phyloP scores from a whole-genome alignment of 2,797 vertebrate genomes.

The Alcedo atthis region DNA sequence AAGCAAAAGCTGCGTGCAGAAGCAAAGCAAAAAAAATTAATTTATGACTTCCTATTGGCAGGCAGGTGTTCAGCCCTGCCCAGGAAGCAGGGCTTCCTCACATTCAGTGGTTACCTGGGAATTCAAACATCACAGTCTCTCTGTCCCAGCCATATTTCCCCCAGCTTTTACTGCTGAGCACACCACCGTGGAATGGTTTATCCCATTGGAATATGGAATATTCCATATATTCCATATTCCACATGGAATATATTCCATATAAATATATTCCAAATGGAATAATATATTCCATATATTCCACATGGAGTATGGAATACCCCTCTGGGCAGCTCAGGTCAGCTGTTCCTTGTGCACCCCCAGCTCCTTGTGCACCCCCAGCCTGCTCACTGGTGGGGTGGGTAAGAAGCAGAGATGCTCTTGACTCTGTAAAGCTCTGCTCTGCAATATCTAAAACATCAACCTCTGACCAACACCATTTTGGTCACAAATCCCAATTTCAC shows the following conservation, averaged over 20 bases:
- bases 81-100: neutral
- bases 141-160: neutral
- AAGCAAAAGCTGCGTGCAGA: neutral
- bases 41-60: rapidly evolving
- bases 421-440: neutral
- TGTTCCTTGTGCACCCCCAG: neutral
- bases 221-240: too few relatives aligned
- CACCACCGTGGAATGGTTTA: neutral
- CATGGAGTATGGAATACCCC: neutral
- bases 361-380: neutral
- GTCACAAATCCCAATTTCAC: neutral
- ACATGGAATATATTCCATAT: too few relatives aligned
- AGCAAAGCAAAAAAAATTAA: neutral
- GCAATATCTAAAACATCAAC: neutral
- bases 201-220: neutral
- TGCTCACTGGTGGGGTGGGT: rapidly evolving
- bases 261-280: too few relatives aligned
- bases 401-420: neutral
- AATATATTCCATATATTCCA: neutral
- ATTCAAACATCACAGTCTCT: neutral
- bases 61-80: neutral
- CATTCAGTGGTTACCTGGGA: rapidly evolving
- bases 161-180: neutral
- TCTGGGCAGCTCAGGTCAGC: neutral
- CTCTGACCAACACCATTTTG: neutral